Evolutionary conservation across 2,888 invertebrate genomes (phyloP).

Genomic region (Gasteruption jaculator): DNA sequence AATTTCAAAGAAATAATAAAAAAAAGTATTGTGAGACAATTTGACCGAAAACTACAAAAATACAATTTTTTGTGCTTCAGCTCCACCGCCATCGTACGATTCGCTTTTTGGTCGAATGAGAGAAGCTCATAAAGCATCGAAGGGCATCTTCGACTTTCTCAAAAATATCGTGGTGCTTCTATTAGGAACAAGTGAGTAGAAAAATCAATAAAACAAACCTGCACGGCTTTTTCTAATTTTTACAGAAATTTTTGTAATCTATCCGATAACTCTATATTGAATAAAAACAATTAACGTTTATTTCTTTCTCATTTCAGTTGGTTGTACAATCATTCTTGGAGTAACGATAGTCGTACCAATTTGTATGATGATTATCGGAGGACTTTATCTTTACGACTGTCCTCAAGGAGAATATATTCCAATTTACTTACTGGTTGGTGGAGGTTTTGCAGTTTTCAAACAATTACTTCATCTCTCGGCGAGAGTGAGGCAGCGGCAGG

Average conservation of each 20-base stretch:
- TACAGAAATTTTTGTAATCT: neutral
- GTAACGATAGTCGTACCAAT: constrained; percentile 63
- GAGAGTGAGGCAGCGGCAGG: constrained; percentile 55
- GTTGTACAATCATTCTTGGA: constrained; percentile 62
- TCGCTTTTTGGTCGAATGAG: constrained; percentile 63
- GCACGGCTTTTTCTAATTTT: constrained; percentile 10
- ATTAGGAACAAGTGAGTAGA: constrained; percentile 60
- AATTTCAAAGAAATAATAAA: constrained; percentile 6
- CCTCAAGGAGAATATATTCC: constrained; percentile 66
- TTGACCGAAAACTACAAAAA: neutral
- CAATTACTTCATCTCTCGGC: constrained; percentile 59
- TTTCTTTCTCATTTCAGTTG: constrained; percentile 54
- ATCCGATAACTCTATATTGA: neutral
- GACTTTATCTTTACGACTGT: constrained; percentile 62
- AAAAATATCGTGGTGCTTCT: constrained; percentile 59
- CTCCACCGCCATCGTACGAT: constrained; percentile 66
- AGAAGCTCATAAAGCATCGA: constrained; percentile 60
- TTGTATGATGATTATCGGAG: constrained; percentile 66
- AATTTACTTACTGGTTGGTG: constrained; percentile 65
- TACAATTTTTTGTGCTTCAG: constrained; percentile 43
- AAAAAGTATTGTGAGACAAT: neutral
- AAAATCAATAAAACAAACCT: neutral
- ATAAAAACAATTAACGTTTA: neutral
- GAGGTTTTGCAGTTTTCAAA: constrained; percentile 62
- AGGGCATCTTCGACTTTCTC: constrained; percentile 60